These are phyloP conservation scores for Eumeta japonica DNA, from an alignment of 1,140 invertebrate species.

Conservation along the genomic window DNA sequence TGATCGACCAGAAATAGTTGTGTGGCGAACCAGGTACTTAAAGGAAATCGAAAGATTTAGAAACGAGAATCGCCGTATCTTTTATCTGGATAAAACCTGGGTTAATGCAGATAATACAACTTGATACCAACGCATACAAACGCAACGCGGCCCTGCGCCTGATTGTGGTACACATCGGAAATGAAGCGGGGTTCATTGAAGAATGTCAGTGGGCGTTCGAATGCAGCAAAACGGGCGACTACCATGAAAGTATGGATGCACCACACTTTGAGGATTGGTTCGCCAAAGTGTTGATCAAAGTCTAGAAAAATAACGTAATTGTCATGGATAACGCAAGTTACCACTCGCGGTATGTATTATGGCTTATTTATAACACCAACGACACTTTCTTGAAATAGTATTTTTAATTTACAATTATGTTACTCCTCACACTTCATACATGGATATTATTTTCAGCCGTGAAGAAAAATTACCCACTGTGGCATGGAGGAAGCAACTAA, in stretches of 20 bases:
- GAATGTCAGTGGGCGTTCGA: constrained; percentile 7
- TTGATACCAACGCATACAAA: neutral
- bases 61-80: neutral
- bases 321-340: constrained; percentile 12
- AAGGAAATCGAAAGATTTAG: neutral
- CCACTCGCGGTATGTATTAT: constrained; percentile 7
- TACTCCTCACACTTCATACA: too few relatives aligned
- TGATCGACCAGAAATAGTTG: neutral
- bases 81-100: constrained; percentile 3
- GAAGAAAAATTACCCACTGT: neutral
- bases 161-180: constrained; percentile 17
- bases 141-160: too few relatives aligned
- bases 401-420: too few relatives aligned
- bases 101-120: neutral
- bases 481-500: constrained; percentile 4
- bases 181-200: constrained; percentile 10
- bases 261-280: constrained; percentile 5
- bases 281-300: constrained; percentile 1
- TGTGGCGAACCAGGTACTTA: neutral
- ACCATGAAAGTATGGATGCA: constrained; percentile 5
- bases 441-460: too few relatives aligned
- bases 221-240: constrained; percentile 6
- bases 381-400: too few relatives aligned
- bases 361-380: too few relatives aligned
- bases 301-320: constrained; percentile 3